These are phyloP conservation scores for Atrina japonica DNA, from an alignment of 2,888 invertebrate species.

Conservation along the genomic window DNA sequence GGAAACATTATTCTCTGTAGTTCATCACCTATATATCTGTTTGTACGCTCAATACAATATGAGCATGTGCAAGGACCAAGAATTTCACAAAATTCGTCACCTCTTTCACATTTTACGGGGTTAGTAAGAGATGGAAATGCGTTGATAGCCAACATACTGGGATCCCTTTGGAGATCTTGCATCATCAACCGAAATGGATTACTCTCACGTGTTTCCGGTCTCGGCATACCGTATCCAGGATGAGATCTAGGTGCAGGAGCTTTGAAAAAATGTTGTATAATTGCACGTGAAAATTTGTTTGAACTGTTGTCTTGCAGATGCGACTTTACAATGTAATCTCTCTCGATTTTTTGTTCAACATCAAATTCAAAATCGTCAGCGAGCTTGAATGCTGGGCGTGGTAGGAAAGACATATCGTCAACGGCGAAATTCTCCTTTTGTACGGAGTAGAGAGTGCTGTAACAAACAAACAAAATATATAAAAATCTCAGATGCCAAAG, in stretches of 20 bases:
- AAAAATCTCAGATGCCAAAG: neutral
- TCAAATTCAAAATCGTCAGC: slow-evolving; percentile 32
- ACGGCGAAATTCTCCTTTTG: slow-evolving; percentile 58
- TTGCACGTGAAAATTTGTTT: slow-evolving; percentile 61
- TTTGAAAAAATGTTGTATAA: slow-evolving; percentile 64
- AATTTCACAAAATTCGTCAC: slow-evolving; percentile 66
- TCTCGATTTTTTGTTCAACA: slow-evolving; percentile 60
- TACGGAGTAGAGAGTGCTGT: slow-evolving; percentile 63
- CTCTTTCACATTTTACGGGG: slow-evolving; percentile 50
- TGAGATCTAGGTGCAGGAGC: slow-evolving; percentile 50
- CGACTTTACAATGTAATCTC: slow-evolving; percentile 61
- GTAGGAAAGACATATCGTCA: slow-evolving; percentile 51
- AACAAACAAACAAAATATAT: slow-evolving; percentile 21
- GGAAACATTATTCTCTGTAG: slow-evolving; percentile 67
- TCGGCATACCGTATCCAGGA: slow-evolving; percentile 65
- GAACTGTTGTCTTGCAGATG: slow-evolving; percentile 53
- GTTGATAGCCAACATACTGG: slow-evolving; percentile 53
- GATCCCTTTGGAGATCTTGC: slow-evolving; percentile 56
- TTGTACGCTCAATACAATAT: slow-evolving; percentile 68
- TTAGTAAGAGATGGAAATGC: slow-evolving; percentile 53
- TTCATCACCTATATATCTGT: slow-evolving; percentile 65
- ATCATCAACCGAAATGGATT: slow-evolving; percentile 53
- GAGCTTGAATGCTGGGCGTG: slow-evolving; percentile 35
- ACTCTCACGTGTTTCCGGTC: slow-evolving; percentile 59
- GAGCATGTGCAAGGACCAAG: slow-evolving; percentile 68